A percentile compares a stretch with the other conserved stretches of the same genome.
phyloP scores from a whole-genome alignment of 2,113 vertebrate genomes.

The Eurypyga helias region DNA sequence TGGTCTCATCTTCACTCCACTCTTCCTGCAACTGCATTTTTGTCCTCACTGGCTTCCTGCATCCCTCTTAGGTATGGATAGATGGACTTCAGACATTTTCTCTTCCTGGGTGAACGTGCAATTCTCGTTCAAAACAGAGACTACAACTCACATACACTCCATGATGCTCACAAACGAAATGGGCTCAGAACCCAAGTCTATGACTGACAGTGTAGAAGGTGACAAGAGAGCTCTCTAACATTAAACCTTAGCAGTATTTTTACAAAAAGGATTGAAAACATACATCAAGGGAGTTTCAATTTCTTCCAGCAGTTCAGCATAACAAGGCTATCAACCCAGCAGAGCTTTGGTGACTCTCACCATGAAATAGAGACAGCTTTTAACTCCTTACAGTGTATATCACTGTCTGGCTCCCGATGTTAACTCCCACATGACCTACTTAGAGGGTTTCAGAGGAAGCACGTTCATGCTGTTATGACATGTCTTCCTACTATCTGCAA shows the following conservation, averaged over 20 bases:
- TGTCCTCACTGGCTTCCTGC: neutral
- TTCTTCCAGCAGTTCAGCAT: neutral
- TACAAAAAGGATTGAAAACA: neutral
- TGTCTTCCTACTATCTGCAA: neutral
- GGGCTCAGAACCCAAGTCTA: neutral
- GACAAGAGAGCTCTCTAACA: neutral
- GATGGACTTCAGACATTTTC: neutral
- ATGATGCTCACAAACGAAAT: neutral
- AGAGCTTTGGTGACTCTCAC: neutral
- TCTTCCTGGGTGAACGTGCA: neutral
- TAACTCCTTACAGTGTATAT: neutral
- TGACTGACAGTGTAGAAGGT: accelerated
- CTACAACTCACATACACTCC: accelerated
- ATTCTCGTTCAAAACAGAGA: neutral
- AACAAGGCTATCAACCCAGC: neutral
- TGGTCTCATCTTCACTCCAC: neutral
- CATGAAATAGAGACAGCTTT: neutral
- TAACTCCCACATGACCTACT: neutral
- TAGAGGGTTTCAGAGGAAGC: neutral
- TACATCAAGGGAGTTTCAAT: neutral
- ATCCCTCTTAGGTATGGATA: neutral
- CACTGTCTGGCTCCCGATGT: neutral
- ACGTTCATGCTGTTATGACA: neutral
- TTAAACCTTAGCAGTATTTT: neutral
- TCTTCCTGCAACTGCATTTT: neutral